A percentile compares a stretch with the other conserved stretches of the same genome.
Evolutionary conservation across 2,888 invertebrate species (phyloP).

Genomic region (Brenthis ino): DNA sequence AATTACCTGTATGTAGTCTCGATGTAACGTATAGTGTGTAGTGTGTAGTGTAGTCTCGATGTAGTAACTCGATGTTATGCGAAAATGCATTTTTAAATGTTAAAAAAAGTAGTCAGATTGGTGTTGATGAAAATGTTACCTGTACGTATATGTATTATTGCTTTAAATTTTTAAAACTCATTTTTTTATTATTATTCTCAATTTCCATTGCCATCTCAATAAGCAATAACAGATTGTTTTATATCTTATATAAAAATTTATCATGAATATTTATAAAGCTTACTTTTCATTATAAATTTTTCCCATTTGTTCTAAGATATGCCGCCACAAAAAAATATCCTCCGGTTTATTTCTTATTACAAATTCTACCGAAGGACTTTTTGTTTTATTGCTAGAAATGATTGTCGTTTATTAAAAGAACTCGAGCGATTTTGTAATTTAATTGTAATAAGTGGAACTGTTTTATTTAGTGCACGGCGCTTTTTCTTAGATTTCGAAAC

Average conservation of each 20-base stretch:
- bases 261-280: constrained; percentile 26
- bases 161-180: too few species aligned
- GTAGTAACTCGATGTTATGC: too few species aligned
- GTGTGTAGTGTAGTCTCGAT: too few species aligned
- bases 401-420: not conserved
- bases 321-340: constrained; percentile 9
- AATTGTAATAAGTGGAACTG: not conserved
- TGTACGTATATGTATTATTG: too few species aligned
- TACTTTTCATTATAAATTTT: constrained; percentile 18
- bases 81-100: too few species aligned
- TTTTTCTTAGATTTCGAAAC: not conserved
- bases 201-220: not conserved
- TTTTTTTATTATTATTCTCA: too few species aligned
- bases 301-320: constrained; percentile 10
- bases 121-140: too few species aligned
- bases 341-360: constrained; percentile 10
- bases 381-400: constrained; percentile 2
- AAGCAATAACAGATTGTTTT: not conserved
- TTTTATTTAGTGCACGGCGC: not conserved
- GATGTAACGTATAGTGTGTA: too few species aligned
- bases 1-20: too few species aligned
- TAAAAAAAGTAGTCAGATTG: too few species aligned
- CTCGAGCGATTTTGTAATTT: not conserved
- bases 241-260: constrained; percentile 22
- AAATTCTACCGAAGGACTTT: constrained; percentile 12